These are phyloP conservation scores for Parasteatoda tepidariorum DNA, from an alignment of 1,140 invertebrate species.

Conservation along the genomic window DNA sequence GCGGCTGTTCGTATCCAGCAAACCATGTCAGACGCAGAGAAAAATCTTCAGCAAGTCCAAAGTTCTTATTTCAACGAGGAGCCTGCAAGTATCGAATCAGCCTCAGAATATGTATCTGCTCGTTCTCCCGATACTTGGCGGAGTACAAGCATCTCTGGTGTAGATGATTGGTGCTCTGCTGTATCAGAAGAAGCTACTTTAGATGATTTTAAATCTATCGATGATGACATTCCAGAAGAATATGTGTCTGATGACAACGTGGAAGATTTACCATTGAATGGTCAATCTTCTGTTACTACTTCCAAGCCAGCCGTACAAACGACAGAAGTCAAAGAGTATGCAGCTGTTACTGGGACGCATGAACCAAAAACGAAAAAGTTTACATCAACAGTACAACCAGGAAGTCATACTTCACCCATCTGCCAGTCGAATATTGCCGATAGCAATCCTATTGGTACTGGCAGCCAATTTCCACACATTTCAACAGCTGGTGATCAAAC, in stretches of 20 bases:
- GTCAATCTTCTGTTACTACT: background rate
- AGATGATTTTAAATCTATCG: slow-evolving; percentile 48
- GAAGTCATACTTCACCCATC: background rate
- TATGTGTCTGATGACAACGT: slow-evolving; percentile 31
- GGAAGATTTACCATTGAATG: slow-evolving; percentile 8
- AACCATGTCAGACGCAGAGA: slow-evolving; percentile 37
- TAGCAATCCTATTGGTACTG: background rate
- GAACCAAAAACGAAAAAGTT: slow-evolving; percentile 11
- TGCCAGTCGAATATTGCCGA: background rate
- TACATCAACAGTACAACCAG: slow-evolving; percentile 9
- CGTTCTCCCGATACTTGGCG: slow-evolving; percentile 45
- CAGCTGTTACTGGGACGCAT: background rate
- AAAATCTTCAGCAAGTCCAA: slow-evolving; percentile 33
- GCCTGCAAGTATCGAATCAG: background rate
- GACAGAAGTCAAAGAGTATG: background rate
- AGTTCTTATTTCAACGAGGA: slow-evolving; percentile 40
- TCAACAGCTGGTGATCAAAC: background rate
- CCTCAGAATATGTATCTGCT: slow-evolving; percentile 33
- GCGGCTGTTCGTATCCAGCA: background rate
- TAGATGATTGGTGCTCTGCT: slow-evolving; percentile 51
- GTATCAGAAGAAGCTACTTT: slow-evolving; percentile 35
- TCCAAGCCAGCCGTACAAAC: background rate
- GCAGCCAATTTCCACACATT: background rate
- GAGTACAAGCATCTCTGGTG: slow-evolving; percentile 52
- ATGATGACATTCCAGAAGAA: slow-evolving; percentile 45